phyloP scores from a whole-genome alignment of 2,888 invertebrate genomes.

The Aphodius granarius region DNA sequence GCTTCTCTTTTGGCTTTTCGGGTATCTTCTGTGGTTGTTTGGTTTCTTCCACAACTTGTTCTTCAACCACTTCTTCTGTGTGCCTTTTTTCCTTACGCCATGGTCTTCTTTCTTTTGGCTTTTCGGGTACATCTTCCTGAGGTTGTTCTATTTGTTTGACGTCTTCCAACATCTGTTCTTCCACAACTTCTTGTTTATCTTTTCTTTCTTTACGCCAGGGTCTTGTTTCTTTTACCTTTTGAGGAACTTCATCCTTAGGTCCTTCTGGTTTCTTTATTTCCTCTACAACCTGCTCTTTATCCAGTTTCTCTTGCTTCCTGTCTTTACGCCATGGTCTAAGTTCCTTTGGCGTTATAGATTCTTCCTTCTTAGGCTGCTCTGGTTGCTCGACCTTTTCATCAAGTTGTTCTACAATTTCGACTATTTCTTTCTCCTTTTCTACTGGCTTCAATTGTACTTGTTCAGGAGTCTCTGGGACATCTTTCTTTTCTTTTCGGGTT shows the following conservation, averaged over 20 bases:
- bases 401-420: conserved; percentile 14
- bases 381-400: conserved; percentile 42
- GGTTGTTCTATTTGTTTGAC: conserved; percentile 26
- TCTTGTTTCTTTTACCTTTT: conserved; percentile 24
- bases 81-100: conserved; percentile 34
- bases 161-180: conserved; percentile 20
- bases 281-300: conserved; percentile 44
- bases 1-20: conserved; percentile 40
- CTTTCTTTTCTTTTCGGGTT: conserved; percentile 20
- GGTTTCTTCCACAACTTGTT: conserved; percentile 17
- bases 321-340: conserved; percentile 40
- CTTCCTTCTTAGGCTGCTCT: conserved; percentile 30
- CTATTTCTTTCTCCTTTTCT: conserved; percentile 51
- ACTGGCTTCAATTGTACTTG: conserved; percentile 62
- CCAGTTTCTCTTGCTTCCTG: conserved; percentile 29
- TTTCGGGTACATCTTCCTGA: too few species aligned
- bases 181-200: neutral
- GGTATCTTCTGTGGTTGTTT: conserved; percentile 28
- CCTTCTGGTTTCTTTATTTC: conserved; percentile 21
- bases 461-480: conserved; percentile 42
- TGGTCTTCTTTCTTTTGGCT: conserved; percentile 41
- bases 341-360: conserved; percentile 39
- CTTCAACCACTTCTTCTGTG: conserved; percentile 35
- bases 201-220: neutral
- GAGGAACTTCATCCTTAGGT: conserved; percentile 11